These are phyloP conservation scores for Osmerus eperlanus DNA, from an alignment of 2,113 vertebrate species.

Conservation along the genomic window DNA sequence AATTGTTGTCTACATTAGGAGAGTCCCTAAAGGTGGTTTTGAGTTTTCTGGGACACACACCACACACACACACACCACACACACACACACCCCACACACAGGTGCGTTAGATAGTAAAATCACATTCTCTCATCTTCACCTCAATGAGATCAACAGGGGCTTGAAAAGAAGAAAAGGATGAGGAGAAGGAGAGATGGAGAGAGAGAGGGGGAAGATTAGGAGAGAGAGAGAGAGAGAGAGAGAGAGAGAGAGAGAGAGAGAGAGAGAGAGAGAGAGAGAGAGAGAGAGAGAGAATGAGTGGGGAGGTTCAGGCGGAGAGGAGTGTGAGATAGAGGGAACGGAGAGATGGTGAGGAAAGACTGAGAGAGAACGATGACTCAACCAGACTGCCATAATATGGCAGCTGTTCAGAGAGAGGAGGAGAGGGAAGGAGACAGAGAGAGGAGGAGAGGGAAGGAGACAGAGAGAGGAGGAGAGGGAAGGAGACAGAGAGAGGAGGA, in stretches of 20 bases:
- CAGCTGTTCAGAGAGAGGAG: conserved; percentile 25
- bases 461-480: no score
- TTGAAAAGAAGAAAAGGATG: neutral
- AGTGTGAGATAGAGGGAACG: conserved; percentile 23
- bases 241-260: conserved; percentile 19
- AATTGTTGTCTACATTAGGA: neutral
- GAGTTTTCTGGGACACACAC: no score
- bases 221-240: conserved; percentile 30
- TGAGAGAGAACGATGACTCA: no score
- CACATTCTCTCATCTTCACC: neutral
- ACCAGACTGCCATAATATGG: no score
- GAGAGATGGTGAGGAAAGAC: no score
- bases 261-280: conserved; percentile 32
- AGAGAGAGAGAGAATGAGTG: conserved; percentile 14
- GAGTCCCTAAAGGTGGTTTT: no score
- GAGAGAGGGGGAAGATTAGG: conserved; percentile 25
- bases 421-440: conserved; percentile 12
- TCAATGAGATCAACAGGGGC: neutral
- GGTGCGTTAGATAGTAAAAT: neutral
- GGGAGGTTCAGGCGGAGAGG: conserved; percentile 50
- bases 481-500: no score
- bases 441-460: no score
- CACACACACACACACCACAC: no score
- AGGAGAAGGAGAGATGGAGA: conserved; percentile 18
- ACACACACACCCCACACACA: neutral